These are phyloP conservation scores for Torymus aiolomorphi DNA, from an alignment of 2,888 invertebrate genomes.

Conservation along the genomic window DNA sequence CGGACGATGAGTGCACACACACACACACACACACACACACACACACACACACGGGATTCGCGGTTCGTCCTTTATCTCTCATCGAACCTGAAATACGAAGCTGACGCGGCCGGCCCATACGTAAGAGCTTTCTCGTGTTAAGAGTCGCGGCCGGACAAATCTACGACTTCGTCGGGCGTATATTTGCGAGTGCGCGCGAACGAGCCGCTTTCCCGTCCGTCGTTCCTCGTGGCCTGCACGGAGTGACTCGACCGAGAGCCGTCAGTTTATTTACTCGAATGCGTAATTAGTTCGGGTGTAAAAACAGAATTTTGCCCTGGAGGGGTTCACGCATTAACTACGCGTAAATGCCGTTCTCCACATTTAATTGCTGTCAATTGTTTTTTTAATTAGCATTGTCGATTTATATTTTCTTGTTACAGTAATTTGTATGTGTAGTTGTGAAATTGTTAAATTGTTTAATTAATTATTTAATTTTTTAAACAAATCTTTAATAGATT, in stretches of 20 bases:
- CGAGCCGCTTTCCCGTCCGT: not conserved
- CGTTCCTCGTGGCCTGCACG: not conserved
- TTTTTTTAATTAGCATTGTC: too few species aligned
- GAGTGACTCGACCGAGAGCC: not conserved
- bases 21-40: too few species aligned
- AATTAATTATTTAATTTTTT: too few species aligned
- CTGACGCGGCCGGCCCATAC: slow-evolving; percentile 25
- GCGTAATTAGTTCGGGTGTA: slow-evolving; percentile 16
- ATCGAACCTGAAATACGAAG: slow-evolving; percentile 54
- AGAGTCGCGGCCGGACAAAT: slow-evolving; percentile 50
- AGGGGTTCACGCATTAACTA: not conserved
- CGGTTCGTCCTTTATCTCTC: slow-evolving; percentile 53
- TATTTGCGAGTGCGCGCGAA: not conserved
- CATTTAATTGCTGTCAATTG: not conserved
- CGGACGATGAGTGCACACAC: not conserved
- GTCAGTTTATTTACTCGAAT: slow-evolving; percentile 27
- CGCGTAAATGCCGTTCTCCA: not conserved
- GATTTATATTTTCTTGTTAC: too few species aligned
- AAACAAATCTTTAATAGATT: too few species aligned
- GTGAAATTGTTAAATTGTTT: too few species aligned
- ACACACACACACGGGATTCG: not conserved
- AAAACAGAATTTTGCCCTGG: not conserved
- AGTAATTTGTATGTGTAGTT: too few species aligned
- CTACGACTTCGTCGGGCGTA: slow-evolving; percentile 47
- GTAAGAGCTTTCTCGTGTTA: slow-evolving; percentile 58